A percentile compares a stretch with the other conserved stretches of the same genome.
These are phyloP conservation scores for Brachypalpus laphriformis DNA, from an alignment of 2,888 invertebrate genomes.

Conservation along the genomic window DNA sequence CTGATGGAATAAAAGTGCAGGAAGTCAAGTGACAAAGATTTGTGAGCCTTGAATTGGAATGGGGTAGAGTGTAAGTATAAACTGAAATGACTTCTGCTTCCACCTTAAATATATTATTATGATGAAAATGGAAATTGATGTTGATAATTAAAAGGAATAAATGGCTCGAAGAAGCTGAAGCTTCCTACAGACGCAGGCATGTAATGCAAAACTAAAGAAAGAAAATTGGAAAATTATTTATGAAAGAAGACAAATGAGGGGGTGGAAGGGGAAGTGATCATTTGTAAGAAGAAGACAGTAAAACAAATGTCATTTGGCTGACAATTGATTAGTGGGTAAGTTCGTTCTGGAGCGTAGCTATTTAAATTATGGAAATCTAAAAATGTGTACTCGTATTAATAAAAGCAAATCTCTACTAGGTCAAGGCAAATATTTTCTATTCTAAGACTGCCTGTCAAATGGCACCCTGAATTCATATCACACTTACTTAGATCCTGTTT, in stretches of 20 bases:
- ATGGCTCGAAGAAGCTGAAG: constrained; percentile 58
- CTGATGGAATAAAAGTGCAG: constrained; percentile 74
- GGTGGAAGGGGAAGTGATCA: background rate
- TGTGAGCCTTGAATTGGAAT: constrained; percentile 46
- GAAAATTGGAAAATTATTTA: constrained; percentile 72
- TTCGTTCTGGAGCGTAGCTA: too few species aligned
- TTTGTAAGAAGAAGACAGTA: background rate
- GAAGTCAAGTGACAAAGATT: constrained; percentile 75
- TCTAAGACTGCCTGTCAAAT: too few species aligned
- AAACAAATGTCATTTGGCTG: background rate
- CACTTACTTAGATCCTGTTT: too few species aligned
- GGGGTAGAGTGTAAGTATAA: background rate
- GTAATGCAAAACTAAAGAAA: background rate
- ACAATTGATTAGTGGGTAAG: background rate
- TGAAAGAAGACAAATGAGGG: constrained; percentile 38
- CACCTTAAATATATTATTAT: constrained; percentile 73
- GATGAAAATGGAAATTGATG: constrained; percentile 74
- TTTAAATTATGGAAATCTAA: too few species aligned
- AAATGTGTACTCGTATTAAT: too few species aligned
- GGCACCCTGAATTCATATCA: too few species aligned
- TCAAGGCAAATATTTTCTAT: too few species aligned
- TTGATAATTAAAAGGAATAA: constrained; percentile 72
- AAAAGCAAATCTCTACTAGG: too few species aligned
- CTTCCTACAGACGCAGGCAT: background rate
- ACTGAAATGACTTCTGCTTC: constrained; percentile 50